phyloP scores from a whole-genome alignment of 2,797 vertebrate genomes.

The Darevskia nairensis region DNA sequence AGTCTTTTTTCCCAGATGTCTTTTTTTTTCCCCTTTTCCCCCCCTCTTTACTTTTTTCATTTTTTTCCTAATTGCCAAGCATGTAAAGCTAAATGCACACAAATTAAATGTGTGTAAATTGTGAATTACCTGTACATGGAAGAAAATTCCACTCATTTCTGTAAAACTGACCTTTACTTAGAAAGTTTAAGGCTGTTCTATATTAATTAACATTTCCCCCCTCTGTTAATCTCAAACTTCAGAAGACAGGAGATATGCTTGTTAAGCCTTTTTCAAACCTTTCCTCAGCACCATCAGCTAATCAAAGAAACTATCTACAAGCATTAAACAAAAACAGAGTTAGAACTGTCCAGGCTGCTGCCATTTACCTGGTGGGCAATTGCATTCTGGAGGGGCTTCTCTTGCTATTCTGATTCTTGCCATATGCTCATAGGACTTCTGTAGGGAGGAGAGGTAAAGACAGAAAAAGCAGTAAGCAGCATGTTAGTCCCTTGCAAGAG shows the following conservation, averaged over 20 bases:
- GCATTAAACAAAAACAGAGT: background rate
- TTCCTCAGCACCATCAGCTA: conserved; percentile 27
- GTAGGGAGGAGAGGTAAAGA: conserved; percentile 64
- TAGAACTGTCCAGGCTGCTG: conserved; percentile 26
- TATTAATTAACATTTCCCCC: background rate
- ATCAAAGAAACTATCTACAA: conserved; percentile 50
- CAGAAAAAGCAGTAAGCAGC: conserved; percentile 37
- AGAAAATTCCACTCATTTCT: background rate
- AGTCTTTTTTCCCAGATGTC: no score
- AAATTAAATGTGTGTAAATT: no score
- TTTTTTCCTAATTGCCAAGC: no score
- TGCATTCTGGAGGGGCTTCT: conserved; percentile 90
- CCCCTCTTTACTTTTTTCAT: no score
- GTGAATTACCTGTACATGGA: background rate
- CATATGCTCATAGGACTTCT: conserved; percentile 94
- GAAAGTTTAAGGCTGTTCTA: conserved; percentile 21
- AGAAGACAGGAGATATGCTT: conserved; percentile 19
- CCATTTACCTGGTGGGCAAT: conserved; percentile 94
- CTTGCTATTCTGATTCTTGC: conserved; percentile 90
- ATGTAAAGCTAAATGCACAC: no score
- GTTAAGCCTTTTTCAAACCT: conserved; percentile 50
- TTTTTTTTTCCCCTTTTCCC: no score
- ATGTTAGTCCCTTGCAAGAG: background rate
- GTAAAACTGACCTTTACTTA: background rate
- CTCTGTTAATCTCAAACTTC: conserved; percentile 5